Evolutionary conservation across 35 echinoderm and acorn worm species (phyloP).

Genomic region (Diadema setosum): DNA sequence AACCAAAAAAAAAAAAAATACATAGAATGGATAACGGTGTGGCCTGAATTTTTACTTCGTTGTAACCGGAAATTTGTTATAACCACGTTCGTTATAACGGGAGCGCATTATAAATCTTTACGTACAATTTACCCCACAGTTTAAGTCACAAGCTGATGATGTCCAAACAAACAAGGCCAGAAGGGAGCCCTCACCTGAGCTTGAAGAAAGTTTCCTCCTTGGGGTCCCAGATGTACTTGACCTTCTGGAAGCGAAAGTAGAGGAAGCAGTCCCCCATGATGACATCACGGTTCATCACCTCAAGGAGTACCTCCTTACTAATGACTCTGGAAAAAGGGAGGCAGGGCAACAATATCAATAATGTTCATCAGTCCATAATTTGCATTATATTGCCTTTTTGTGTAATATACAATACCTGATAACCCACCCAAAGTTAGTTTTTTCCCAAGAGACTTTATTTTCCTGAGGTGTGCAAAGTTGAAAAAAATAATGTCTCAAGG

Average conservation of each 20-base stretch:
- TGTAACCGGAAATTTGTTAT: too few relatives aligned
- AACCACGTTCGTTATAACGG: too few relatives aligned
- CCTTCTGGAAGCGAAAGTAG: conserved; percentile 51
- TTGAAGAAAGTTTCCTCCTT: conserved; percentile 27
- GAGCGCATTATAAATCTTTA: too few relatives aligned
- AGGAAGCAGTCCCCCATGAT: conserved; percentile 8
- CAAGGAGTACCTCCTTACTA: neutral
- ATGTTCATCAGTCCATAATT: neutral
- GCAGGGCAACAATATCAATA: neutral
- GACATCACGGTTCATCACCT: conserved; percentile 29
- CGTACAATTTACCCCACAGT: too few relatives aligned
- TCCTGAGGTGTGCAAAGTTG: neutral
- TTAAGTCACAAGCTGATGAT: too few relatives aligned
- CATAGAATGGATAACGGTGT: too few relatives aligned
- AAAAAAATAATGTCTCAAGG: neutral
- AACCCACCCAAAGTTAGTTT: too few relatives aligned
- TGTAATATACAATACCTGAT: neutral
- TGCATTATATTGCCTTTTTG: neutral
- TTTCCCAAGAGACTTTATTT: too few relatives aligned
- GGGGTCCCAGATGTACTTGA: conserved; percentile 57
- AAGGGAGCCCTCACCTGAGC: conserved; percentile 56
- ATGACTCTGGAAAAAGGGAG: neutral
- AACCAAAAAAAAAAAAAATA: too few relatives aligned
- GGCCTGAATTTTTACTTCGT: too few relatives aligned
- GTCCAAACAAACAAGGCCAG: too few relatives aligned